Conservation (phyloP, 2,888 invertebrate species). For the Parnassius apollo region DNA sequence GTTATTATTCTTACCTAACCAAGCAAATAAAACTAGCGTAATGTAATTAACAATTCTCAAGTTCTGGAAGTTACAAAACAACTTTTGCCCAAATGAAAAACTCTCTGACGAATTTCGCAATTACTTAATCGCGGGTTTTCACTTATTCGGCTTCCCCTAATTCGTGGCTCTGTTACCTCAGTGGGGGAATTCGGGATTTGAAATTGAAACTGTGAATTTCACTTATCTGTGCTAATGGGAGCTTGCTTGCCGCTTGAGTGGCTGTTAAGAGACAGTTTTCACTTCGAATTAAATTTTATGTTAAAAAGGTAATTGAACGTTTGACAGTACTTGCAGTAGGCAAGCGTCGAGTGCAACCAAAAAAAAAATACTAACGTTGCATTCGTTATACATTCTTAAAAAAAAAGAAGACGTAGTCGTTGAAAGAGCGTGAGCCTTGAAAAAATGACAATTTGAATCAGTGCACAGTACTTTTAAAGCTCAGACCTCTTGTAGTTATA, state of each 20-base stretch:
- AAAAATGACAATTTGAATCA: background rate
- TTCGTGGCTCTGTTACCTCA: constrained; percentile 31
- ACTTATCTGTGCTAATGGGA: constrained; percentile 40
- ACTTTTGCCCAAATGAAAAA: constrained; percentile 18
- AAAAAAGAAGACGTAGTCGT: constrained; percentile 4
- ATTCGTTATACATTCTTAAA: constrained; percentile 21
- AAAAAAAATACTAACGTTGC: constrained; percentile 16
- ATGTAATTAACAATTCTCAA: constrained; percentile 19
- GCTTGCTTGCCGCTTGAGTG: constrained; percentile 23
- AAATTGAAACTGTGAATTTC: constrained; percentile 36
- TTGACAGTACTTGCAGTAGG: constrained; percentile 3
- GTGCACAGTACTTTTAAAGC: background rate
- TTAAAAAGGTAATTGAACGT: constrained; percentile 16
- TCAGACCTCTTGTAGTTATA: background rate
- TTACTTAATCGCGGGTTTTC: constrained; percentile 25
- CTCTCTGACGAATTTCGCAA: constrained; percentile 23
- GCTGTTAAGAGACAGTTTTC: constrained; percentile 26
- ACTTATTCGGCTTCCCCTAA: constrained; percentile 28
- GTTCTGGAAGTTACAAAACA: constrained; percentile 19
- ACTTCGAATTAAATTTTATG: constrained; percentile 24
- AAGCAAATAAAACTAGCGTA: constrained; percentile 12
- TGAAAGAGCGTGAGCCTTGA: background rate
- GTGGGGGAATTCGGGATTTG: constrained; percentile 29
- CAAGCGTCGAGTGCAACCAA: constrained; percentile 11
- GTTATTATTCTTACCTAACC: constrained; percentile 3